Conservation (phyloP, 2,888 invertebrate species). For the Junonia oenone region DNA sequence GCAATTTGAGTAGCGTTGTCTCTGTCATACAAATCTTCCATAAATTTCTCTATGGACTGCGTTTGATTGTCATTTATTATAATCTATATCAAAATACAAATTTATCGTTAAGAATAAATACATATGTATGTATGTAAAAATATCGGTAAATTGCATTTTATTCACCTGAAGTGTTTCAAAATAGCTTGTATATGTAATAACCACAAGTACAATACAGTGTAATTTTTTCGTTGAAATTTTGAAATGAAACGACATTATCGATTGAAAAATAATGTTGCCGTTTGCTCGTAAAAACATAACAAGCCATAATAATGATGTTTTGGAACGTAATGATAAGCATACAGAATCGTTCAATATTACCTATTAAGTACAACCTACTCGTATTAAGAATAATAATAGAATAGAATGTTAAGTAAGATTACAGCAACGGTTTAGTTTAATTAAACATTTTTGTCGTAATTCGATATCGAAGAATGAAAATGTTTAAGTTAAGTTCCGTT, state of each 20-base stretch:
- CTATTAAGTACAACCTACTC: too few relatives aligned
- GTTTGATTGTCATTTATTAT: neutral
- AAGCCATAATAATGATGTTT: neutral
- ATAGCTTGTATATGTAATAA: neutral
- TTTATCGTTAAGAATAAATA: neutral
- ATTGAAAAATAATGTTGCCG: neutral
- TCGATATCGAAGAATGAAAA: neutral
- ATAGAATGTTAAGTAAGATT: neutral
- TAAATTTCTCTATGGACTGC: neutral
- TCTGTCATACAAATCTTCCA: neutral
- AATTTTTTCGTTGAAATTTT: neutral
- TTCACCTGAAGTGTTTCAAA: neutral
- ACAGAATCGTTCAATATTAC: neutral
- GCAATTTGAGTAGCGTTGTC: neutral
- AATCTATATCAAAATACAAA: neutral
- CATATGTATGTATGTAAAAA: too few relatives aligned
- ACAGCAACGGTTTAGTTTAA: neutral
- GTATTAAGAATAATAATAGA: too few relatives aligned
- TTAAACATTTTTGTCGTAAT: neutral
- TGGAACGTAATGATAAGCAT: neutral
- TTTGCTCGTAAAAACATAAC: neutral
- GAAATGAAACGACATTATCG: constrained; percentile 3
- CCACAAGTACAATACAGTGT: neutral
- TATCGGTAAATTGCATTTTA: neutral
- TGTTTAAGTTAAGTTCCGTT: constrained; percentile 24